phyloP scores from a whole-genome alignment of 2,113 vertebrate genomes.

The Cairina moschata region DNA sequence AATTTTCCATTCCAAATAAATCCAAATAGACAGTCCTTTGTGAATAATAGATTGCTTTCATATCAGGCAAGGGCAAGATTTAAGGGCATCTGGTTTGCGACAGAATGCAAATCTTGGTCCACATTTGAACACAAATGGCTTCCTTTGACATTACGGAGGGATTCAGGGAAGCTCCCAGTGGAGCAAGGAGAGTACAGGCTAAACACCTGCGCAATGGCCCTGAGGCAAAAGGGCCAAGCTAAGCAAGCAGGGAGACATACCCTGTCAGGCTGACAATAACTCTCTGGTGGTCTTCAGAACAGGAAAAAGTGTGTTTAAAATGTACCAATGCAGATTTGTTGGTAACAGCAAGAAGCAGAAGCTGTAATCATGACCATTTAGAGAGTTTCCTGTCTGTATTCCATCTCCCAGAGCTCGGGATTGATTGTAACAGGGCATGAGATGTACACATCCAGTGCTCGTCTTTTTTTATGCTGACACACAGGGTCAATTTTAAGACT shows the following conservation, averaged over 20 bases:
- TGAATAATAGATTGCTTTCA: background rate
- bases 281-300: background rate
- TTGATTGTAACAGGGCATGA: background rate
- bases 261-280: background rate
- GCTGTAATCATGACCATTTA: background rate
- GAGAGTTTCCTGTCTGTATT: accelerated
- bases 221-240: background rate
- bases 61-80: background rate
- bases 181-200: background rate
- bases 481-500: background rate
- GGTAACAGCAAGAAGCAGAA: background rate
- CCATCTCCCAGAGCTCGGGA: background rate
- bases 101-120: background rate
- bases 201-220: background rate
- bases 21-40: background rate
- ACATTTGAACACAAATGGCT: background rate
- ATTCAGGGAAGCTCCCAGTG: background rate
- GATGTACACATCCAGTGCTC: background rate
- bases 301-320: background rate
- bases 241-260: background rate
- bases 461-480: background rate
- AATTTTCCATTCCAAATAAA: background rate
- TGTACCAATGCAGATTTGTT: background rate
- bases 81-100: background rate
- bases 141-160: background rate